These are phyloP conservation scores for Brachionus rotundiformis DNA, from an alignment of 1,140 invertebrate species.

Conservation along the genomic window DNA sequence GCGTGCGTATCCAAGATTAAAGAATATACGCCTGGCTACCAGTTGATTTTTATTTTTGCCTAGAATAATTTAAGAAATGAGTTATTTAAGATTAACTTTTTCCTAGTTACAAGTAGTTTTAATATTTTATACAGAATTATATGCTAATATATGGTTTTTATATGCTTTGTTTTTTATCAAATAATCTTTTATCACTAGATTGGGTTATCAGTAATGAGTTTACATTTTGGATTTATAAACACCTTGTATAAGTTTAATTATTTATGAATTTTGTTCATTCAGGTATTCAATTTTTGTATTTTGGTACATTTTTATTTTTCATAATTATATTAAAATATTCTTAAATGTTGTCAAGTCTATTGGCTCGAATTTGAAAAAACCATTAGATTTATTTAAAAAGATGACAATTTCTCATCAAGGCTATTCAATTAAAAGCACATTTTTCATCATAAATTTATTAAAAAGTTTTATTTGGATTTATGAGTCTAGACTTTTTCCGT, in stretches of 20 bases:
- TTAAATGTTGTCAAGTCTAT: too few species aligned
- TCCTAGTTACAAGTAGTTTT: neutral
- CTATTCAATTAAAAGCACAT: too few species aligned
- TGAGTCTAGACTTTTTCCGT: too few species aligned
- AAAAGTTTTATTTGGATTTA: too few species aligned
- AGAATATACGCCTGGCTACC: neutral
- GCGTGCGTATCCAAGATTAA: neutral
- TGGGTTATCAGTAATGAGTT: neutral
- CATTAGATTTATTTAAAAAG: too few species aligned
- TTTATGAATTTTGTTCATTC: neutral
- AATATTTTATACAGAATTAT: neutral
- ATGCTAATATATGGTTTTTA: neutral
- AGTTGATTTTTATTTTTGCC: too few species aligned
- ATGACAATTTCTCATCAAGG: too few species aligned
- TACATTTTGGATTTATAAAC: neutral
- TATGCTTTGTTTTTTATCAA: neutral
- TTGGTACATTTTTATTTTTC: neutral
- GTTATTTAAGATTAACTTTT: neutral
- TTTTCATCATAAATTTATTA: too few species aligned
- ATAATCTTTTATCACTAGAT: constrained; percentile 2
- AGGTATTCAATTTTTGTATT: neutral
- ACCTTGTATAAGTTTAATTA: neutral
- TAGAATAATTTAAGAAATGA: neutral
- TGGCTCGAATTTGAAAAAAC: too few species aligned
- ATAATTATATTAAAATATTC: neutral